phyloP scores from a whole-genome alignment of 2,888 invertebrate genomes.

The Oeneis ivallda region DNA sequence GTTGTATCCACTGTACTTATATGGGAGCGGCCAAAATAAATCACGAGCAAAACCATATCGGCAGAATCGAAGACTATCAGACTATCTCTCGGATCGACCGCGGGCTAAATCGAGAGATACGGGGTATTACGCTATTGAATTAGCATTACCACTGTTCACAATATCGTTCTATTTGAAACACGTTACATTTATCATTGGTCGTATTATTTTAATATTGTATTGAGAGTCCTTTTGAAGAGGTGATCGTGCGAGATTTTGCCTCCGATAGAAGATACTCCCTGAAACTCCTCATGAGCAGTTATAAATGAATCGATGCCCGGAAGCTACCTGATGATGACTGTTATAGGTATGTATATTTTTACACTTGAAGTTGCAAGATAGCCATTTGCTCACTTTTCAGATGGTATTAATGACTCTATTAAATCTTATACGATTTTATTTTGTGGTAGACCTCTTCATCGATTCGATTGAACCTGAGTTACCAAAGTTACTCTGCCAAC shows the following conservation, averaged over 20 bases:
- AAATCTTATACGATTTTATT: too few relatives aligned
- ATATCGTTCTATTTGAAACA: conserved; percentile 58
- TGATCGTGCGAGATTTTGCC: conserved; percentile 68
- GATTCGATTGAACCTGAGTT: too few relatives aligned
- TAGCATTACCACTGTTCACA: conserved; percentile 76
- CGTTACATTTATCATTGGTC: conserved; percentile 62
- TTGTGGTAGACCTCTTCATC: too few relatives aligned
- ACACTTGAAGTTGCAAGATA: too few relatives aligned
- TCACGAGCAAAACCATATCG: conserved; percentile 79
- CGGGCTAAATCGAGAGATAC: conserved; percentile 64
- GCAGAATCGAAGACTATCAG: conserved; percentile 71
- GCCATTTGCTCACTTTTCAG: too few relatives aligned
- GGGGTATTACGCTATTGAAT: conserved; percentile 78
- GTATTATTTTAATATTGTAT: conserved; percentile 68
- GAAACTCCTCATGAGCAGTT: not conserved
- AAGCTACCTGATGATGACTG: not conserved
- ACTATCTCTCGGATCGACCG: conserved; percentile 66
- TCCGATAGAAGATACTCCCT: conserved; percentile 51
- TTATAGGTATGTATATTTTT: too few relatives aligned
- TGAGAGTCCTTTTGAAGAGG: conserved; percentile 53
- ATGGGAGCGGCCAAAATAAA: conserved; percentile 79
- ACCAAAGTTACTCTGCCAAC: too few relatives aligned
- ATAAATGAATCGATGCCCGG: not conserved
- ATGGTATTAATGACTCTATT: too few relatives aligned
- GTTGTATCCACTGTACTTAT: conserved; percentile 69